Evolutionary conservation across 2,113 vertebrate species (phyloP), one percentile per base, ranked within the genome.

Genomic region (Etheostoma cragini): DNA sequence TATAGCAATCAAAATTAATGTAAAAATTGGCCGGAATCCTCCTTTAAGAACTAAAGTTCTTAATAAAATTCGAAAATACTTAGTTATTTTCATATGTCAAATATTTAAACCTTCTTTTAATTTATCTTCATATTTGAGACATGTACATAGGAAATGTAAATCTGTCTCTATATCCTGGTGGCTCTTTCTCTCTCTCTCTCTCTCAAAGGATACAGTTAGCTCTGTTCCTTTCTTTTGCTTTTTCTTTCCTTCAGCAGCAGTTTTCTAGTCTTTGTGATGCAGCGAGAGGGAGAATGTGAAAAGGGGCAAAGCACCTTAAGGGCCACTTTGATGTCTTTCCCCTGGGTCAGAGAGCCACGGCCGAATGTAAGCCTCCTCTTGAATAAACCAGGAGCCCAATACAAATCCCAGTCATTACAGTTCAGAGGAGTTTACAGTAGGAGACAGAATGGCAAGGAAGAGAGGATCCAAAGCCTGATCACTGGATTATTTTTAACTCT

Each of bases 311-410:
- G 72, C 58, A 85, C 87, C 80, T 81, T 80, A 14, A 88, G 88
- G 74, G 85, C 69, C 56, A 75, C 92, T 93, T 90, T 91, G 89
- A 94, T 91, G 82, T 89, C 81, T 81, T 81, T 91, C 87, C 72
- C 70, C 63, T 1, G n/a, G 78, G 78, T 93, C 83, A 84, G 83
- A 89, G 80, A 84, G 81, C 65, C 68, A 57, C 78, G 86, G 86
- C 78, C 81, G 66, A 86, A 80, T 87, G 84, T 76, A 64, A 82
- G 81, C 79, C 92, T 92, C 38, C 81, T 72, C 56, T 56, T 57
- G 53, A 84, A 82, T 85, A 88, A 88, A 83, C 76, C 61, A 77
- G 82, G 58, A 88, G 87, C 86, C 82, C 83, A 74, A 67, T 89
- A 90, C 78, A 90, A 93, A 83, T 82, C 73, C 80, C 57, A 73